Conservation (phyloP, 2,888 invertebrate genomes). For the Poecilobothrus nobilitatus region DNA sequence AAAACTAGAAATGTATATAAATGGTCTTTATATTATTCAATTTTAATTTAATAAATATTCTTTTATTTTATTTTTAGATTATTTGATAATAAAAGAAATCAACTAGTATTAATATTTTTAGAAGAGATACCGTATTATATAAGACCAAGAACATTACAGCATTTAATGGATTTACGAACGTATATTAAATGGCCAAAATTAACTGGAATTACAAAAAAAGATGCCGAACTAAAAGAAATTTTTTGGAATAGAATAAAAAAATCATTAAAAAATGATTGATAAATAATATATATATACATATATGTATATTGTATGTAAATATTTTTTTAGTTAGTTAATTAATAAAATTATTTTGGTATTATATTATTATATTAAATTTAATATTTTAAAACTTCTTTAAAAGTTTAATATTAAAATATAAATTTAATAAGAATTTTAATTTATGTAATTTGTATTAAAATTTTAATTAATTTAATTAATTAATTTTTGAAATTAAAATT, state of each 20-base stretch:
- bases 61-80: conserved; percentile 41
- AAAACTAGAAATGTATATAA: no score
- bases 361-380: no score
- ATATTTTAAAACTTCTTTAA: no score
- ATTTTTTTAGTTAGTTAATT: not conserved
- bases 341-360: not conserved
- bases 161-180: conserved; percentile 59
- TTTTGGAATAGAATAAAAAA: conserved; percentile 12
- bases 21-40: no score
- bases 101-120: conserved; percentile 54
- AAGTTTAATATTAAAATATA: no score
- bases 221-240: not conserved
- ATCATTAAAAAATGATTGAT: not conserved
- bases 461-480: no score
- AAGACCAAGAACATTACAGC: conserved; percentile 55
- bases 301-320: no score
- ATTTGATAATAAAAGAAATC: conserved; percentile 53
- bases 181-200: conserved; percentile 57
- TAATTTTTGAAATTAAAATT: no score
- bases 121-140: conserved; percentile 54
- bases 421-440: no score
- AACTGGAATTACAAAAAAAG: not conserved
- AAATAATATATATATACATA: not conserved
- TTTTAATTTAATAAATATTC: no score
- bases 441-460: no score